phyloP scores from a whole-genome alignment of 2,797 vertebrate genomes.

The Valencia hispanica region DNA sequence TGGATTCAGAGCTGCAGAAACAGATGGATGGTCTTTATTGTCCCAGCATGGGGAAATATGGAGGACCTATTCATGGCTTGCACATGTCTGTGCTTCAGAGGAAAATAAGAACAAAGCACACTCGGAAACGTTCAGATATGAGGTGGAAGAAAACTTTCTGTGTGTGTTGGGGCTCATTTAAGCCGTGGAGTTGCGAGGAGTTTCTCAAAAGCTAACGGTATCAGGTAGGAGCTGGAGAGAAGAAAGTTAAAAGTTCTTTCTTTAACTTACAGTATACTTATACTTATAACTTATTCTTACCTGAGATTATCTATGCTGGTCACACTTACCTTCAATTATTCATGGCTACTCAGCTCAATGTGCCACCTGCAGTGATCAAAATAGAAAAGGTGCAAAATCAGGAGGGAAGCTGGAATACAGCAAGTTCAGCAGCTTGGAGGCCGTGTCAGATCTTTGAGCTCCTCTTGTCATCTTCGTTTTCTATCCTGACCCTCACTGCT shows the following conservation, averaged over 20 bases:
- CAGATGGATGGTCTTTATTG: conserved; percentile 21
- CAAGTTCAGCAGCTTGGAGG: not conserved
- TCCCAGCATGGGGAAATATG: conserved; percentile 1
- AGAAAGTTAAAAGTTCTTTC: no score
- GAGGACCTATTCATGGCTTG: not conserved
- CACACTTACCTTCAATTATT: conserved; percentile 59
- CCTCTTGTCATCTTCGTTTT: not conserved
- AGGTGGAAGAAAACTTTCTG: not conserved
- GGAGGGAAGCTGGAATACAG: not conserved
- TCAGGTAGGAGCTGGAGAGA: not conserved
- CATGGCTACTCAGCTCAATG: conserved; percentile 40
- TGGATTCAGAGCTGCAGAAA: not conserved
- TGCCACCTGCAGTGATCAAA: conserved; percentile 30
- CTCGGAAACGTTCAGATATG: not conserved
- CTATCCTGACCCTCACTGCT: not conserved
- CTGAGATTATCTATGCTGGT: conserved; percentile 42
- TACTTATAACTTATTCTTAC: no score
- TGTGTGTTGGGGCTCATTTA: not conserved
- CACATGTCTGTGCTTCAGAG: not conserved
- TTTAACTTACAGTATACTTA: no score
- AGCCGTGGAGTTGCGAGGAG: not conserved
- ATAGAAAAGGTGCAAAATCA: conserved; percentile 12
- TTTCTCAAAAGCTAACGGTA: not conserved
- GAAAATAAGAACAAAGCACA: not conserved
- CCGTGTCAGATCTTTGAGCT: not conserved